These are phyloP conservation scores for Drosophila robusta DNA, from an alignment of 2,888 invertebrate species.

Conservation along the genomic window DNA sequence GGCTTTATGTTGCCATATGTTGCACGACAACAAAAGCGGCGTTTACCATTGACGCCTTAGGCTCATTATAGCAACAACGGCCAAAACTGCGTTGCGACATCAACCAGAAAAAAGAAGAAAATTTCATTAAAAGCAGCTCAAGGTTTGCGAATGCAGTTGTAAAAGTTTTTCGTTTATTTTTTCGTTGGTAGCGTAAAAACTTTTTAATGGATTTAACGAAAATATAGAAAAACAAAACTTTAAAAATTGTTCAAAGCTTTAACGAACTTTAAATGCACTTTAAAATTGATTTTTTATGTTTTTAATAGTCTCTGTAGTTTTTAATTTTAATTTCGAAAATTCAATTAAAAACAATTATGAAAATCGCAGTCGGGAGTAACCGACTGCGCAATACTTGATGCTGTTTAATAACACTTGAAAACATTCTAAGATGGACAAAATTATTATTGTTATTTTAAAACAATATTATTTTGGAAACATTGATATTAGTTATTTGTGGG, in stretches of 20 bases:
- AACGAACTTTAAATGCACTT: constrained; percentile 46
- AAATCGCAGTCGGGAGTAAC: background rate
- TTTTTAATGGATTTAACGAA: constrained; percentile 72
- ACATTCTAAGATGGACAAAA: too few relatives aligned
- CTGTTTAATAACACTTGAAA: too few relatives aligned
- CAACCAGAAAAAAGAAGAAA: constrained; percentile 30
- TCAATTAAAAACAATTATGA: background rate
- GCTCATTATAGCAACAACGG: constrained; percentile 57
- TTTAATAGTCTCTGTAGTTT: background rate
- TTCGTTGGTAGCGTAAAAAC: constrained; percentile 46
- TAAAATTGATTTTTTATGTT: constrained; percentile 4
- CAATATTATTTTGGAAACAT: too few relatives aligned
- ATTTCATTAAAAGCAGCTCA: constrained; percentile 79
- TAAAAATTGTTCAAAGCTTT: constrained; percentile 21
- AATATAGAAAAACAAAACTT: constrained; percentile 38
- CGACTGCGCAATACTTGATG: background rate
- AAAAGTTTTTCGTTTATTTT: constrained; percentile 56
- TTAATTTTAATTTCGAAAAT: background rate
- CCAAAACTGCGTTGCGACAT: constrained; percentile 5
- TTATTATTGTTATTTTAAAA: too few relatives aligned
- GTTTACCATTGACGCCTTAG: constrained; percentile 60
- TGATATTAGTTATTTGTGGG: too few relatives aligned
- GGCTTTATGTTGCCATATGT: constrained; percentile 64
- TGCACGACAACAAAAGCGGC: constrained; percentile 51
- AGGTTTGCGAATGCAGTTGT: constrained; percentile 71